phyloP scores from a whole-genome alignment of 2,113 vertebrate genomes.

The Cyprinodon brontotheroides region DNA sequence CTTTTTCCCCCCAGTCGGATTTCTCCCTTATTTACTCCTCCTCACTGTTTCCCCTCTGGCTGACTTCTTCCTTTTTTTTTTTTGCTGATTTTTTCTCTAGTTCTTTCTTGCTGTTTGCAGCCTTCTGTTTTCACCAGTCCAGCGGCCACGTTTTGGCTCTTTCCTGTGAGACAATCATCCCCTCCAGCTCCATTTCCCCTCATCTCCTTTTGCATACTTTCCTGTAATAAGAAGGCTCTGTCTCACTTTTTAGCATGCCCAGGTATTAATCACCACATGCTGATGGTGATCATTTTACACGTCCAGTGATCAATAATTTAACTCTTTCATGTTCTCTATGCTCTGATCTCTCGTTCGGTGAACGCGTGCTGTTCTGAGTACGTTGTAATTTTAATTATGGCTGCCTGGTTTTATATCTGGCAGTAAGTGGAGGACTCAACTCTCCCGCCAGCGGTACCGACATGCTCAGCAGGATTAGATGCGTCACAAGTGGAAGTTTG shows the following conservation, averaged over 20 bases:
- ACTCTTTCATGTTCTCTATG: background rate
- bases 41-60: slow-evolving; percentile 53
- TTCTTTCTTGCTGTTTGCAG: slow-evolving; percentile 14
- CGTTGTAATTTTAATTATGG: slow-evolving; percentile 36
- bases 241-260: slow-evolving; percentile 32
- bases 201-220: slow-evolving; percentile 35
- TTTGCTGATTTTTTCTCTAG: slow-evolving; percentile 48
- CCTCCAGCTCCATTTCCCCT: slow-evolving; percentile 43
- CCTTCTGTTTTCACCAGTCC: slow-evolving; percentile 26
- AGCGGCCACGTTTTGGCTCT: slow-evolving; percentile 44
- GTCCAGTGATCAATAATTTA: background rate
- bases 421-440: slow-evolving; percentile 26
- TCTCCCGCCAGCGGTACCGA: slow-evolving; percentile 51
- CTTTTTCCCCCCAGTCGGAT: slow-evolving; percentile 55
- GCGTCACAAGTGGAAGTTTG: slow-evolving; percentile 41
- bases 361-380: slow-evolving; percentile 19
- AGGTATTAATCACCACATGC: slow-evolving; percentile 36
- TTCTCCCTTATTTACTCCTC: slow-evolving; percentile 63
- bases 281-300: slow-evolving; percentile 15
- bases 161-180: slow-evolving; percentile 48
- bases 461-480: slow-evolving; percentile 56
- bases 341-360: slow-evolving; percentile 11
- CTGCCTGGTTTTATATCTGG: slow-evolving; percentile 32
- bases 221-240: slow-evolving; percentile 50
- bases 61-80: slow-evolving; percentile 48